Evolutionary conservation across 2,797 vertebrate genomes (phyloP).

Genomic region (Halcyon badia): DNA sequence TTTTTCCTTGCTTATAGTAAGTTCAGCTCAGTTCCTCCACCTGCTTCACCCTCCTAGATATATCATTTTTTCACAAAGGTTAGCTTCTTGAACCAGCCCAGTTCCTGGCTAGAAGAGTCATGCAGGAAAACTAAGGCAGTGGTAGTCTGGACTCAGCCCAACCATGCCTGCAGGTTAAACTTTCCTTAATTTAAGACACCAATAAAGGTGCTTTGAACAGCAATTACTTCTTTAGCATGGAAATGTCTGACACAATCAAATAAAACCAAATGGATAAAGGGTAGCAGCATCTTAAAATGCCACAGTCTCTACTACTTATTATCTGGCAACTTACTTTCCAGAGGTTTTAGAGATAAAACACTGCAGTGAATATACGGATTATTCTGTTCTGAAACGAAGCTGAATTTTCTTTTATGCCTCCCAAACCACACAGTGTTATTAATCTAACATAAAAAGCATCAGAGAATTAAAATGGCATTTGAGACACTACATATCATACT

Average conservation of each 20-base stretch:
- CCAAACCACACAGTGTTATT: background rate
- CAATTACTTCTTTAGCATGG: background rate
- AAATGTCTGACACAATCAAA: background rate
- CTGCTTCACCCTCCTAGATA: background rate
- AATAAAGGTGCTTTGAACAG: background rate
- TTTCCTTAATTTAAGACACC: background rate
- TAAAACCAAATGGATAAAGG: background rate
- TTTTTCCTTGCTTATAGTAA: background rate
- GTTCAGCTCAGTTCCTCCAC: background rate
- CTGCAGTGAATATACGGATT: background rate
- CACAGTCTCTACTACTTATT: background rate
- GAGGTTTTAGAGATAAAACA: background rate
- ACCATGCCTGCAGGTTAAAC: background rate
- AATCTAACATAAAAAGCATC: background rate
- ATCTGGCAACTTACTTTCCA: background rate
- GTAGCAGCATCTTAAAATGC: background rate
- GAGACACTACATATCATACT: background rate
- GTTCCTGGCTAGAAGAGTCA: rapidly evolving
- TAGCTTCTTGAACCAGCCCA: background rate
- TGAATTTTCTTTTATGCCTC: background rate
- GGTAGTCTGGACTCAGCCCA: background rate
- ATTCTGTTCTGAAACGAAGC: background rate
- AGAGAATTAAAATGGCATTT: background rate
- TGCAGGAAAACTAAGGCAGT: background rate
- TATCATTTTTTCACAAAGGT: background rate